Percentiles rank a stretch among this genome's conserved stretches.
phyloP scores from a whole-genome alignment of 2,888 invertebrate genomes.

The Rhogogaster chlorosoma region DNA sequence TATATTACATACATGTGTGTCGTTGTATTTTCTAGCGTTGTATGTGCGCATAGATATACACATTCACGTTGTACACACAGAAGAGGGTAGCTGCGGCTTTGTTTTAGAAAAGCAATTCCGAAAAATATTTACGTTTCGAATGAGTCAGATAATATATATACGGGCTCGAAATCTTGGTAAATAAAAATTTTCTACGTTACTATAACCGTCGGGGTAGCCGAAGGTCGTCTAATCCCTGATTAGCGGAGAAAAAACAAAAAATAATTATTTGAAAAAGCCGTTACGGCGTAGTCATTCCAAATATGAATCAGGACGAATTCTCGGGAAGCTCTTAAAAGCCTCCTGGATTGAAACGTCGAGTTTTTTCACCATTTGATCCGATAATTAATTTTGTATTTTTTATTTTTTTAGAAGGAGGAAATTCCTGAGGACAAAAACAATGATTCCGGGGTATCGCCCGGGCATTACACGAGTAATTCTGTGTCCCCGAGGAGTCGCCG shows the following conservation, averaged over 20 bases:
- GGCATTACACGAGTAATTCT: slow-evolving; percentile 68
- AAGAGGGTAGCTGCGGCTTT: slow-evolving; percentile 13
- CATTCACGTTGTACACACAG: not conserved
- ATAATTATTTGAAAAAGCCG: not conserved
- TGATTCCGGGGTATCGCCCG: slow-evolving; percentile 75
- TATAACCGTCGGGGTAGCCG: not conserved
- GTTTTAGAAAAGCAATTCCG: slow-evolving; percentile 6
- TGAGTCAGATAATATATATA: slow-evolving; percentile 7
- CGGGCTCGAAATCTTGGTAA: not conserved
- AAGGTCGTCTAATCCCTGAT: slow-evolving; percentile 22
- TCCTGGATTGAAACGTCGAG: not conserved
- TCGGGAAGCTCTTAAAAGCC: too few species aligned
- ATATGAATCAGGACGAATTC: too few species aligned
- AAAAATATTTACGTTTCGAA: slow-evolving; percentile 39
- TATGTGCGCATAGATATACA: not conserved
- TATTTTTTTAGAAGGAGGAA: slow-evolving; percentile 56
- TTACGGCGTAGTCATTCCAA: too few species aligned
- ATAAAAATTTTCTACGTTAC: slow-evolving; percentile 31
- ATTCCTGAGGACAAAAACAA: slow-evolving; percentile 65
- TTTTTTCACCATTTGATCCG: not conserved
- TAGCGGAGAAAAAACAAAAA: not conserved
- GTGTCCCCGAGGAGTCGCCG: slow-evolving; percentile 64
- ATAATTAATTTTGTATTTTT: not conserved
- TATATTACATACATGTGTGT: not conserved
- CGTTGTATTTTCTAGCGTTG: not conserved